These are phyloP conservation scores for Calliopsis andreniformis DNA, from an alignment of 1,140 invertebrate genomes.

Conservation along the genomic window DNA sequence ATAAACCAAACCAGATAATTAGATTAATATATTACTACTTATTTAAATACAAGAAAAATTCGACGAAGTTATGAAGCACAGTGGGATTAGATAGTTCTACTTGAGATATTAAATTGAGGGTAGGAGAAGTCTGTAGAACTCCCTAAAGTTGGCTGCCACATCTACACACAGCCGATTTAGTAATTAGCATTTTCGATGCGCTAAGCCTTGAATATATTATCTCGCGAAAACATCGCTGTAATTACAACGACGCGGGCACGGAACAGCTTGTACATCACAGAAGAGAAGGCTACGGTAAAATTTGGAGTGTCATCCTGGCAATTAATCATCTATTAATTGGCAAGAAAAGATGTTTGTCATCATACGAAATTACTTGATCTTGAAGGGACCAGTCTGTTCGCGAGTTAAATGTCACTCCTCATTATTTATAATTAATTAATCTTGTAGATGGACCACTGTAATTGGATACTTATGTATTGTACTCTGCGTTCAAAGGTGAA, in stretches of 20 bases:
- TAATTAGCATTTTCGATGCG: slow-evolving; percentile 44
- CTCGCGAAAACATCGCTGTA: slow-evolving; percentile 41
- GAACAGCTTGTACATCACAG: slow-evolving; percentile 46
- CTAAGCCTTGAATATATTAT: slow-evolving; percentile 35
- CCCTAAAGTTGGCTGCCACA: not conserved
- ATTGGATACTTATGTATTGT: not conserved
- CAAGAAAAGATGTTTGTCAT: slow-evolving; percentile 74
- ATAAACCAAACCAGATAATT: too few species aligned
- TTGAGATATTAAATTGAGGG: not conserved
- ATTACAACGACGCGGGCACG: slow-evolving; percentile 23
- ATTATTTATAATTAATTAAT: slow-evolving; percentile 77
- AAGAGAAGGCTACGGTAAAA: slow-evolving; percentile 63
- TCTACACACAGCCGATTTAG: slow-evolving; percentile 5
- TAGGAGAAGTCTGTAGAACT: not conserved
- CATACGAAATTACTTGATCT: slow-evolving; percentile 70
- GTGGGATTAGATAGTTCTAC: too few species aligned
- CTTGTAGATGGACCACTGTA: slow-evolving; percentile 39
- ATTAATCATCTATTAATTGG: slow-evolving; percentile 79
- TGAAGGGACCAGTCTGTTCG: slow-evolving; percentile 49
- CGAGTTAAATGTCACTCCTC: slow-evolving; percentile 59
- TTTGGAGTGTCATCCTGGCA: slow-evolving; percentile 73
- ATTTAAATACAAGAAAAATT: too few species aligned
- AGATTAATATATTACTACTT: too few species aligned
- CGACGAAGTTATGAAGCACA: too few species aligned
- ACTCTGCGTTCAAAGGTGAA: not conserved